Conservation (phyloP, 2,113 vertebrate genomes). For the Pterocles burchelli region DNA sequence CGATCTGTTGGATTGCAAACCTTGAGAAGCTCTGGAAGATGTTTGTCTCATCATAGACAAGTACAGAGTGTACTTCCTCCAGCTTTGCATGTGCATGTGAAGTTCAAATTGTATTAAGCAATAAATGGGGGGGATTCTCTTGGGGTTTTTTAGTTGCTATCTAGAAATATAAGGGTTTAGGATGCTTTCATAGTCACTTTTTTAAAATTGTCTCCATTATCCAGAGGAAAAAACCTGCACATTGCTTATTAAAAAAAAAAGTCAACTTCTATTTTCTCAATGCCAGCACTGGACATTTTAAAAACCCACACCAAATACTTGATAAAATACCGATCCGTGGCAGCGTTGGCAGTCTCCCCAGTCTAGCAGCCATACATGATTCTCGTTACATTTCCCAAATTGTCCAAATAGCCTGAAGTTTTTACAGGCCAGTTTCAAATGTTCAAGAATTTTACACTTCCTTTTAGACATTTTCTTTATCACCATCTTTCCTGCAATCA, state of each 20-base stretch:
- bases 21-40: neutral
- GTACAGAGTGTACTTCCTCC: neutral
- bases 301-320: neutral
- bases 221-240: neutral
- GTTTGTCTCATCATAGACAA: neutral
- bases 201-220: neutral
- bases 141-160: neutral
- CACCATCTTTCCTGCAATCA: slow-evolving; percentile 28
- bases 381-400: neutral
- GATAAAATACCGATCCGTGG: neutral
- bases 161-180: neutral
- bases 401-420: neutral
- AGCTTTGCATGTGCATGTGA: neutral
- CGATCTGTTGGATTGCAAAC: neutral
- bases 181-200: neutral
- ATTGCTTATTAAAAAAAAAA: neutral
- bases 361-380: neutral
- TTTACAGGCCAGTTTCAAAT: neutral
- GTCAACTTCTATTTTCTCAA: neutral
- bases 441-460: neutral
- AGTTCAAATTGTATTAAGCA: neutral
- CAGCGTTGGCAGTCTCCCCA: neutral
- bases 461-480: slow-evolving; percentile 15
- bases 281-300: neutral
- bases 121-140: neutral